These are phyloP conservation scores for Salmo trutta DNA, from an alignment of 2,797 vertebrate genomes.

Conservation along the genomic window DNA sequence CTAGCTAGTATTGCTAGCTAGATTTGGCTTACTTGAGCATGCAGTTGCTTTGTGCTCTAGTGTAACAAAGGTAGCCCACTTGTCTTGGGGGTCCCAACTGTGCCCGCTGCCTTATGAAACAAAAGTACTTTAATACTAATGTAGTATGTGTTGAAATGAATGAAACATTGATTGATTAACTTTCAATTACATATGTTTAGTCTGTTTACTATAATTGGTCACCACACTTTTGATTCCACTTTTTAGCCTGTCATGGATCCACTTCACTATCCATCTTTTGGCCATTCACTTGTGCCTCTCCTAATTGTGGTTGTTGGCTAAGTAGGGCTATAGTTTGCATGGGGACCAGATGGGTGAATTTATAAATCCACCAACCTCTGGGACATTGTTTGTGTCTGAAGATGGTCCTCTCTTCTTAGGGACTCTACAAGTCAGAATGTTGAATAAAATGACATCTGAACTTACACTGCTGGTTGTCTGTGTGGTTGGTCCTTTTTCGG, in stretches of 20 bases:
- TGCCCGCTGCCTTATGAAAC: neutral
- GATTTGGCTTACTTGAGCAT: slow-evolving; percentile 20
- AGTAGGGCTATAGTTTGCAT: neutral
- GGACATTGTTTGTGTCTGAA: no score
- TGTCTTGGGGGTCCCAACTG: slow-evolving; percentile 11
- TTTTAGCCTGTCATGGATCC: neutral
- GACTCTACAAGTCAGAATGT: no score
- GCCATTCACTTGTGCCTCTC: neutral
- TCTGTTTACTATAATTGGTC: neutral
- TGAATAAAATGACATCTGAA: no score
- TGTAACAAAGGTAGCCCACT: slow-evolving; percentile 71
- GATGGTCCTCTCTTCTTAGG: no score
- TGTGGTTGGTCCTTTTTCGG: no score
- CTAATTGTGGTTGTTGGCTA: neutral
- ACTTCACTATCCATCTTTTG: neutral
- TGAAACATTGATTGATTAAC: neutral
- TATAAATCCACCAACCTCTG: no score
- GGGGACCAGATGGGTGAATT: no score
- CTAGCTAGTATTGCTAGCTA: slow-evolving; percentile 5
- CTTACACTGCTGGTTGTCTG: no score
- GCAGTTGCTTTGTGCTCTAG: slow-evolving; percentile 78
- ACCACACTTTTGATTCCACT: neutral
- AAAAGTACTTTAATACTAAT: neutral
- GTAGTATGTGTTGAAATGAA: neutral
- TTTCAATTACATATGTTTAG: neutral